Base-by-base conservation (phyloP, 1,140 invertebrate genomes). In the Tachypleus tridentatus region DNA sequence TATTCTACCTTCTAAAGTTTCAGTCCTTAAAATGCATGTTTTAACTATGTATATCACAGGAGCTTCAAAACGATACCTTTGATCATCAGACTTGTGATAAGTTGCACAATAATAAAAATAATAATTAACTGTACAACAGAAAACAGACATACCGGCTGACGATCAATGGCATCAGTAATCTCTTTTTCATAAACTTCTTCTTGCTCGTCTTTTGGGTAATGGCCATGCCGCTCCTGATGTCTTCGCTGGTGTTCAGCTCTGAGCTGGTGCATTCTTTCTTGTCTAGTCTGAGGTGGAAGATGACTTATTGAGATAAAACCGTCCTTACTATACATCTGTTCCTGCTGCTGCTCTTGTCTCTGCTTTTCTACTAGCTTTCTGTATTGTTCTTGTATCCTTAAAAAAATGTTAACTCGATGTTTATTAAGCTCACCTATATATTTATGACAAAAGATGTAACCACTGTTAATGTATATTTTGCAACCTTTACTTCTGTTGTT, bases 241-340 rank as follows among this genome's bases (percentile, higher is more conserved):
- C 77, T 72, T 54, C 78, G 72, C 72, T 83, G 82, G 68, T 84
- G 81, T 64, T 82, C 76, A 4, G 75, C 74, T 52, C 81, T 70
- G 53, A 83, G 69, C 64, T 81, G 76, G 66, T 81, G 77, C 64
- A 82, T 81, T 51, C 79, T 72, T 59, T 82, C 80, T 11, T 77
- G 76, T 3, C 66, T 58, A 11, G 29, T 29, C 2, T 29, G 29
- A 29, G 29, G 29, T 29, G 29, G 29, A 29, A 29, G 29, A 29
- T 29, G 29, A 29, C 29, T 29, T 29, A 29, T 29, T 29, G 29
- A 29, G 29, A 29, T 29, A 29, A 29, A 29, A 29, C 29, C 29
- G 29, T 29, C 29, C 29, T 29, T 29, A 29, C 29, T 29, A 29
- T 29, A 29, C 29, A 29, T 29, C 29, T 29, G 29, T 29, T 29